Evolutionary conservation across 2,113 vertebrate genomes (phyloP).

Genomic region (Erythrocercus mccallii): DNA sequence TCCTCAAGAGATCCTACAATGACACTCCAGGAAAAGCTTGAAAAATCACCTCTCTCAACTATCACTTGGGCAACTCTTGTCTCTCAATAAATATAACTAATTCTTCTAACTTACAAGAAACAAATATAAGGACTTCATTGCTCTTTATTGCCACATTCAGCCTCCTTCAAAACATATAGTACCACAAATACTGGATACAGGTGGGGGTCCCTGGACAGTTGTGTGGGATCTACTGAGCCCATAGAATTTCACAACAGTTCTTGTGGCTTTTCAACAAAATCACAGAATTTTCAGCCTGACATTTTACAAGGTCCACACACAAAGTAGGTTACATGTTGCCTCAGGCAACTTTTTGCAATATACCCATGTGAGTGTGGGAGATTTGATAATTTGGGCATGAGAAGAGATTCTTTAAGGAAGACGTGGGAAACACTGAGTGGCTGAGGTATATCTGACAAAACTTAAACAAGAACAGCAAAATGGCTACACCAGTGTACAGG

Average conservation of each 20-base stretch:
- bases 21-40: neutral
- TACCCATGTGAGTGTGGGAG: neutral
- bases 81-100: neutral
- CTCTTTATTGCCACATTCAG: neutral
- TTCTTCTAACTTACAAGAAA: neutral
- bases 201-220: neutral
- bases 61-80: neutral
- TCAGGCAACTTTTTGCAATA: conserved; percentile 3
- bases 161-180: neutral
- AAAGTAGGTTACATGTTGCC: neutral
- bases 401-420: neutral
- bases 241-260: neutral
- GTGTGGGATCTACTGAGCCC: neutral
- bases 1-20: neutral
- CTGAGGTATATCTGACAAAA: neutral
- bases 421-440: neutral
- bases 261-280: neutral
- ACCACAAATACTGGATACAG: neutral
- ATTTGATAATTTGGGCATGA: neutral
- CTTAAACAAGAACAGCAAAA: neutral
- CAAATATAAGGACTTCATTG: neutral
- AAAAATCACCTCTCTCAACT: neutral
- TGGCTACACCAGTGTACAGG: neutral
- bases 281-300: neutral
- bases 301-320: neutral